These are phyloP conservation scores for Carpatolechia fugitivella DNA, from an alignment of 2,888 invertebrate genomes.

Conservation along the genomic window DNA sequence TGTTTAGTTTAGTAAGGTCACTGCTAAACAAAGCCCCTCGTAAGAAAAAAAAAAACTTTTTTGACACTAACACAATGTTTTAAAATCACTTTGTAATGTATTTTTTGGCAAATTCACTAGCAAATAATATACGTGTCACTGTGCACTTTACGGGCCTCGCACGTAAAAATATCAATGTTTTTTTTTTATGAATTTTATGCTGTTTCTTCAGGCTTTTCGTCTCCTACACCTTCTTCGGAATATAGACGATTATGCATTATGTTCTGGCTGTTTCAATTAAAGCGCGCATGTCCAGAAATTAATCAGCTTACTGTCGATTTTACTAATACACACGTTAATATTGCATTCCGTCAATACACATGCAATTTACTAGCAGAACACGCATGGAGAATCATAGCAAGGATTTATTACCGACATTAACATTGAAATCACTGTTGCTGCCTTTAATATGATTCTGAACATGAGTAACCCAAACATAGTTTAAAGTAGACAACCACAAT, in stretches of 20 bases:
- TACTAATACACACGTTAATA: slow-evolving; percentile 67
- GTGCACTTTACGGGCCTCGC: too few relatives aligned
- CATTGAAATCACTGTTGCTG: slow-evolving; percentile 25
- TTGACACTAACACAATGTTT: too few relatives aligned
- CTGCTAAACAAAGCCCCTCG: too few relatives aligned
- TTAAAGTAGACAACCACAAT: slow-evolving; percentile 35
- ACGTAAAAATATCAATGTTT: too few relatives aligned
- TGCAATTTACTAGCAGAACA: slow-evolving; percentile 41
- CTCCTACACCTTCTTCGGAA: too few relatives aligned
- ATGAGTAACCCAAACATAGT: slow-evolving; percentile 34
- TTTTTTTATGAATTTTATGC: too few relatives aligned
- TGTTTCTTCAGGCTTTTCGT: too few relatives aligned
- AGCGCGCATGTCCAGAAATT: slow-evolving; percentile 54
- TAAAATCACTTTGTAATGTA: too few relatives aligned
- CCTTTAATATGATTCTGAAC: slow-evolving; percentile 31
- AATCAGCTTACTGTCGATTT: slow-evolving; percentile 48
- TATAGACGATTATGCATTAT: slow-evolving; percentile 41
- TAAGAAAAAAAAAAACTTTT: too few relatives aligned
- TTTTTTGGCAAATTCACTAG: too few relatives aligned
- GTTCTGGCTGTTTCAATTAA: slow-evolving; percentile 55
- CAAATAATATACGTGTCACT: too few relatives aligned
- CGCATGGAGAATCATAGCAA: slow-evolving; percentile 49
- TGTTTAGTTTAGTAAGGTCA: too few relatives aligned
- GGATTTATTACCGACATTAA: slow-evolving; percentile 32
- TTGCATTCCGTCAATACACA: slow-evolving; percentile 77